Conservation (phyloP, 2,797 vertebrate species). For the Bovichtus diacanthus region DNA sequence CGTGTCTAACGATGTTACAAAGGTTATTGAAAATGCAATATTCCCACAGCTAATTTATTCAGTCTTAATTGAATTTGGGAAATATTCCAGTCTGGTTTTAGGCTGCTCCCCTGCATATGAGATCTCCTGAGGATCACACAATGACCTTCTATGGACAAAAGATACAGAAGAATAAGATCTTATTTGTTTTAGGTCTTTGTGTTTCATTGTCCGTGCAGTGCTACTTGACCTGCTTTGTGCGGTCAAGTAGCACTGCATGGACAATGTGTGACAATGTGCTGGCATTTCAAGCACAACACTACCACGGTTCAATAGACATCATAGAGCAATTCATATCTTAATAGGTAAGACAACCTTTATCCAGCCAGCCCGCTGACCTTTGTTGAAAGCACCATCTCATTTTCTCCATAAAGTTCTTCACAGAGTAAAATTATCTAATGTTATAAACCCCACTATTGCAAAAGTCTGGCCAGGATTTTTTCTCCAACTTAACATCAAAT, state of each 20-base stretch:
- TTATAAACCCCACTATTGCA: not conserved
- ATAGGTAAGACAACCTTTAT: conserved; percentile 17
- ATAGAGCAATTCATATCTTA: conserved; percentile 8
- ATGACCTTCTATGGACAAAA: conserved; percentile 16
- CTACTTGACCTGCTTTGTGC: not conserved
- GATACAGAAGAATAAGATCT: not conserved
- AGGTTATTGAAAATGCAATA: conserved; percentile 8
- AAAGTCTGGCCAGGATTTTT: not conserved
- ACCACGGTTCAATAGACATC: conserved; percentile 5
- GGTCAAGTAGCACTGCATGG: too few relatives aligned
- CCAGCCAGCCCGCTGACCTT: not conserved
- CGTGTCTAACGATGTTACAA: conserved; percentile 2
- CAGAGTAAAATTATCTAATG: not conserved
- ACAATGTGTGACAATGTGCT: conserved; percentile 8
- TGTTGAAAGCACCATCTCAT: not conserved
- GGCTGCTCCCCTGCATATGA: not conserved
- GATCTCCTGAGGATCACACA: not conserved
- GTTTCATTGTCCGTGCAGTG: conserved; percentile 1
- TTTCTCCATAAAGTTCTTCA: not conserved
- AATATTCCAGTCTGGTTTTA: not conserved
- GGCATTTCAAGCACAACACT: conserved; percentile 25
- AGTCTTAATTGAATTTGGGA: conserved; percentile 23
- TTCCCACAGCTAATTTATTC: conserved; percentile 33
- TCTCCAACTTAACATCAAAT: conserved; percentile 16
- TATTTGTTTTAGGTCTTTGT: conserved; percentile 5